Conservation (phyloP, 2,113 vertebrate genomes). For the Nipponia nippon region DNA sequence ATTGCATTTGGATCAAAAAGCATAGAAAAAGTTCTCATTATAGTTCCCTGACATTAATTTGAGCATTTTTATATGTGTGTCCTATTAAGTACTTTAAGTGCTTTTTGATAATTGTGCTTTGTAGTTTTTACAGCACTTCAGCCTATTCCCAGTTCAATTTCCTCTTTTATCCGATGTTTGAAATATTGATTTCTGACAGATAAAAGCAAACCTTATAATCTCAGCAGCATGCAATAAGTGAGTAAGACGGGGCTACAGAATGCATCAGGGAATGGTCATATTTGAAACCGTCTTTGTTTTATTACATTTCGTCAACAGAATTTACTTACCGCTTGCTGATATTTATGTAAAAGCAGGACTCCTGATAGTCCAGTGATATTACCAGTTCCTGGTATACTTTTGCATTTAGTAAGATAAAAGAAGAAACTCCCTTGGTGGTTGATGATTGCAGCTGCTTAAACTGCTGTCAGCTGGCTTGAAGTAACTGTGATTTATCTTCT, state of each 20-base stretch:
- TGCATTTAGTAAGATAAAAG: constrained; percentile 95
- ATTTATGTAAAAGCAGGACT: constrained; percentile 89
- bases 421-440: constrained; percentile 86
- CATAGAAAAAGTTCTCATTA: constrained; percentile 88
- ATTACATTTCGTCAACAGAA: constrained; percentile 97
- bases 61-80: constrained; percentile 99
- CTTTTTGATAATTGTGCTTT: constrained; percentile 99
- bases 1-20: constrained; percentile 87
- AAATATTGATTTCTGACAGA: constrained; percentile 99
- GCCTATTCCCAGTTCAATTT: constrained; percentile 99
- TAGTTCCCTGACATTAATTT: constrained; percentile 91
- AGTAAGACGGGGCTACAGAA: constrained; percentile 78
- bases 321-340: constrained; percentile 94
- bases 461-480: constrained; percentile 92
- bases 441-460: constrained; percentile 96
- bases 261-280: constrained; percentile 85
- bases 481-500: constrained; percentile 99
- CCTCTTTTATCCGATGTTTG: constrained; percentile 99
- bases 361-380: constrained; percentile 85
- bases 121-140: constrained; percentile 99
- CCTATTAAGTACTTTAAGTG: constrained; percentile 99
- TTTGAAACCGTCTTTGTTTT: constrained; percentile 91
- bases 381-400: constrained; percentile 80
- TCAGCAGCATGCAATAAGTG: constrained; percentile 89
- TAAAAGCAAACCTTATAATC: constrained; percentile 99